Conservation (phyloP, 1,140 invertebrate species). For the Melipona quadrifasciata region DNA sequence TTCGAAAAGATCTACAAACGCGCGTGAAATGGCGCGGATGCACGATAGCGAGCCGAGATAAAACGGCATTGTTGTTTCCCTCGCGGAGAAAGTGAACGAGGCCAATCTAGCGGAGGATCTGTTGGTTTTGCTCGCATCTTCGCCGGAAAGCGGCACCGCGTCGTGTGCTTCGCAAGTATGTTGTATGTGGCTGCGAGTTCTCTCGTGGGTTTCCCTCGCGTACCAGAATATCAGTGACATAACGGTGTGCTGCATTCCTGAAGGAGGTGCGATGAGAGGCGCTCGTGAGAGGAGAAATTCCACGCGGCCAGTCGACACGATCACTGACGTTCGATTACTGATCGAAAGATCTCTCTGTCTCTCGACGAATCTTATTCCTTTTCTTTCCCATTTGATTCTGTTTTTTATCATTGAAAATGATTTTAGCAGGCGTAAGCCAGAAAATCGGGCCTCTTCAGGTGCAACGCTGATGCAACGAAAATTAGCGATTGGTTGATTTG, state of each 20-base stretch:
- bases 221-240: slow-evolving; percentile 61
- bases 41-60: background rate
- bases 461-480: too few relatives aligned
- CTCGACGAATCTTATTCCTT: background rate
- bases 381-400: background rate
- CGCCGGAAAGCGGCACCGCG: slow-evolving; percentile 21
- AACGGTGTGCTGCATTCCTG: slow-evolving; percentile 65
- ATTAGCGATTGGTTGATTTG: too few relatives aligned
- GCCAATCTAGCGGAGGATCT: slow-evolving; percentile 50
- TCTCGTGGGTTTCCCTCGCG: slow-evolving; percentile 37
- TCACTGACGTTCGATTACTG: background rate
- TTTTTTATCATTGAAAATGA: too few relatives aligned
- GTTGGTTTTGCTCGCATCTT: slow-evolving; percentile 42
- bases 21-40: background rate
- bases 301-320: background rate
- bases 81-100: slow-evolving; percentile 58
- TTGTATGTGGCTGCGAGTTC: slow-evolving; percentile 22
- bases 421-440: too few relatives aligned
- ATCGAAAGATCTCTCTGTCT: background rate
- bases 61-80: slow-evolving; percentile 50
- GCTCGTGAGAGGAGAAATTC: slow-evolving; percentile 33
- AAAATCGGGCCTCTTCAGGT: too few relatives aligned
- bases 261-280: slow-evolving; percentile 7
- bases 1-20: too few relatives aligned
- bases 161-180: too few relatives aligned